Percentiles rank a stretch among this genome's conserved stretches.
phyloP scores from a whole-genome alignment of 2,888 invertebrate species.

The Nemurella pictetii region DNA sequence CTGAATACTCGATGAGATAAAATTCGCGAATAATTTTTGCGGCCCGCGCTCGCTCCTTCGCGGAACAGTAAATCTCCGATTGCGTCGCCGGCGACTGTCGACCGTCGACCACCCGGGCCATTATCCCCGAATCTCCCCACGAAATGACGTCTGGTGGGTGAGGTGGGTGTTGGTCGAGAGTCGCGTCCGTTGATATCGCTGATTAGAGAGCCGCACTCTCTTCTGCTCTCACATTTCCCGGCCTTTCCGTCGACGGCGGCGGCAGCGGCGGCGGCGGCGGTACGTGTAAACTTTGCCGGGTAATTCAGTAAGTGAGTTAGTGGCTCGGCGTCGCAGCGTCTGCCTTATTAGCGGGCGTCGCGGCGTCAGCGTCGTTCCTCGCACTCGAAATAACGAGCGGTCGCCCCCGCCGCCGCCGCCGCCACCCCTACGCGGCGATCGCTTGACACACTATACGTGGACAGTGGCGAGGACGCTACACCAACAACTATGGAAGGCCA shows the following conservation, averaged over 20 bases:
- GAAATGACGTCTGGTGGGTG: too few relatives aligned
- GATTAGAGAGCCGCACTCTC: conserved; percentile 10
- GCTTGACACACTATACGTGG: not conserved
- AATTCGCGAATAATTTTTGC: not conserved
- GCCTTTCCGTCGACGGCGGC: not conserved
- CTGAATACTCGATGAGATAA: too few relatives aligned
- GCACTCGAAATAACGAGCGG: too few relatives aligned
- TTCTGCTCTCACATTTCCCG: not conserved
- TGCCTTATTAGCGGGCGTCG: not conserved
- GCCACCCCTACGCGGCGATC: not conserved
- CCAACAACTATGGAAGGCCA: not conserved
- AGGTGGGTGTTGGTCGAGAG: not conserved
- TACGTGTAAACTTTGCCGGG: not conserved
- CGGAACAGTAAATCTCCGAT: not conserved
- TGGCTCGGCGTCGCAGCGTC: not conserved
- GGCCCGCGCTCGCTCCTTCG: not conserved
- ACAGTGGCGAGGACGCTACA: not conserved
- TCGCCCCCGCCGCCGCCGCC: not conserved
- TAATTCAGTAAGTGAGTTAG: conserved; percentile 8
- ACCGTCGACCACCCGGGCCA: too few relatives aligned
- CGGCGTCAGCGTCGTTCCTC: not conserved
- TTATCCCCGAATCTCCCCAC: too few relatives aligned
- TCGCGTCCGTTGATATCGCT: not conserved
- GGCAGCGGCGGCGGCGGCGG: not conserved
- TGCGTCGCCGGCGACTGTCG: too few relatives aligned